Base-by-base conservation (phyloP, 2,888 invertebrate genomes). In the Xanthia icteritia region DNA sequence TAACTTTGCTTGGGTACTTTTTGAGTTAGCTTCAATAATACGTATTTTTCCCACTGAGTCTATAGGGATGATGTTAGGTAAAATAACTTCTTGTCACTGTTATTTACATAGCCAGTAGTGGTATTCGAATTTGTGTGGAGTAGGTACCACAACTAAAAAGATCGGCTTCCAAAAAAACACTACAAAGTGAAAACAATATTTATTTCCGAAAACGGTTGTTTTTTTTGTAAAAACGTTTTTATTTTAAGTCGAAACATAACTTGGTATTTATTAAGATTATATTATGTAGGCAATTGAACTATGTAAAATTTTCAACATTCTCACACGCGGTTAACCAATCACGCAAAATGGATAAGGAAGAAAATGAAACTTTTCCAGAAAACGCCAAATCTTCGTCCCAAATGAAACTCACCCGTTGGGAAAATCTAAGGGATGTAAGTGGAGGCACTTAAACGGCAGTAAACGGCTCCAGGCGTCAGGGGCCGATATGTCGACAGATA, bases 401-500 rank as follows among this genome's bases (percentile, higher is more conserved):
- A 79, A 84, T 84, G 79, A 87, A 78, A 84, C 73, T 73, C 69
- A 76, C 67, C 76, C 79, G 77, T 77, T 88, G 83, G 79, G 82
- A 77, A 82, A 79, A 85, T 78, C 76, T 73, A 76, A 85, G 86
- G 81, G 85, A 77, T 81, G 83, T 89, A 85, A 89, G 89, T 87
- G 85, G 83, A 77, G 87, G 84, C 84, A 88, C 89, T 90, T 89
- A 89, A 90, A 90, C 82, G 89, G 84, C 88, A 89, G 90, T 89
- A 90, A 91, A 90, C 88, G 91, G 88, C 88, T 88, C 87, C 87
- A 86, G 89, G 81, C 56, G 86, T 73, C 73, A 63, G 65, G 71
- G 86, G 86, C 79, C 83, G 92, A 91, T 91, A 83, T 90, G 92
- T 90, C 90, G 88, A 87, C 91, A 86, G 93, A 92, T 92, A 92